These are phyloP conservation scores for Drosophila lacertosa DNA, from an alignment of 1,140 invertebrate species.

Conservation along the genomic window DNA sequence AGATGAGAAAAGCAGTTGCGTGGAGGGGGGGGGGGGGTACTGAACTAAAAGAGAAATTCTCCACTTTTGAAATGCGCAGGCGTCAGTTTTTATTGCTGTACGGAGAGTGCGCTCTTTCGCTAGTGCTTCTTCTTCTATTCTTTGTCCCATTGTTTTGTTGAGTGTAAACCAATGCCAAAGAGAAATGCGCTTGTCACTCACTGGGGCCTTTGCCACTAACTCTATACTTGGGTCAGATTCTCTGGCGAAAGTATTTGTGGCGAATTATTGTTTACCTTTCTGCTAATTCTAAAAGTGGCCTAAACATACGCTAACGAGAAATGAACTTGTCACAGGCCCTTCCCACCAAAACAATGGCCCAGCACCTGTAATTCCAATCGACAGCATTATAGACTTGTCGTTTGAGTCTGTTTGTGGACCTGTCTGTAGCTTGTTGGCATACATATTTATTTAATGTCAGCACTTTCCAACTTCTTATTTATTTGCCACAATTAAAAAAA, in stretches of 20 bases:
- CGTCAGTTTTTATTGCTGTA: conserved; percentile 46
- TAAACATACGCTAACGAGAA: conserved; percentile 48
- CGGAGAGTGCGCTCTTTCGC: conserved; percentile 34
- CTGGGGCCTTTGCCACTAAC: conserved; percentile 9
- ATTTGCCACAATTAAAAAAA: neutral
- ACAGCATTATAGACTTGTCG: conserved; percentile 12
- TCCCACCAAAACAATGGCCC: neutral
- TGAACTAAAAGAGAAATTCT: conserved; percentile 47
- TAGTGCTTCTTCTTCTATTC: conserved; percentile 27
- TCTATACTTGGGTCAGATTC: conserved; percentile 14
- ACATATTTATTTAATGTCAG: too few relatives aligned
- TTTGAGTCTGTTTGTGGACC: neutral
- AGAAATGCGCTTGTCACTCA: conserved; percentile 47
- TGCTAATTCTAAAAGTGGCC: conserved; percentile 46
- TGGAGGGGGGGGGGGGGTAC: conserved; percentile 4
- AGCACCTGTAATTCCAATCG: conserved; percentile 9
- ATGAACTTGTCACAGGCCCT: conserved; percentile 48
- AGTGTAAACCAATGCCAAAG: conserved; percentile 51
- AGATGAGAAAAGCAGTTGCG: conserved; percentile 8
- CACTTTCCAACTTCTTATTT: too few relatives aligned
- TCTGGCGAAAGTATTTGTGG: conserved; percentile 33
- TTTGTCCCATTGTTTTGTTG: conserved; percentile 37
- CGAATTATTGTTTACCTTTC: conserved; percentile 78
- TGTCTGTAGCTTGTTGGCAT: neutral
- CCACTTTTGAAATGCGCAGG: conserved; percentile 50